phyloP scores from a whole-genome alignment of 2,113 vertebrate genomes.

The human (Homo sapiens) region DNA sequence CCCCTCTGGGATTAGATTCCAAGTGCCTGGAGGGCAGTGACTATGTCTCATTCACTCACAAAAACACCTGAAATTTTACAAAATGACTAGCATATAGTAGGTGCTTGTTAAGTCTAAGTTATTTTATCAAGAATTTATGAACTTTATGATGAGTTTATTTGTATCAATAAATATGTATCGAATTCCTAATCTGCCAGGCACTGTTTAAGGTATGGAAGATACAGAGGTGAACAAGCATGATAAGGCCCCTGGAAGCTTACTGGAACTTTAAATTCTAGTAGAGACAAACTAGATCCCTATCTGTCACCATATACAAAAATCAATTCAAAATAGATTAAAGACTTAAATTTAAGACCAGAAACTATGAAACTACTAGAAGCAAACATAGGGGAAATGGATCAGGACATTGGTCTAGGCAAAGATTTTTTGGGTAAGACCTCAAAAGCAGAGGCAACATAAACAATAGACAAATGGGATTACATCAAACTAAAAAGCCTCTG shows the following conservation, averaged over 20 bases:
- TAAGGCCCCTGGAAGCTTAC: no score
- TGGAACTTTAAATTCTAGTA: not conserved
- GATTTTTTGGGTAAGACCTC: not conserved
- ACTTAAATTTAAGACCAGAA: not conserved
- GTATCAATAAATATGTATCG: not conserved
- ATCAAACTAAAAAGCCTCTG: not conserved
- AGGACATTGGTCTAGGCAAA: not conserved
- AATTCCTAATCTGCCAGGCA: not conserved
- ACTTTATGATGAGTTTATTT: not conserved
- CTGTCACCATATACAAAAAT: not conserved
- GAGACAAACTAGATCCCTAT: not conserved
- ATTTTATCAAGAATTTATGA: not conserved
- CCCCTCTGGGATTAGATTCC: not conserved
- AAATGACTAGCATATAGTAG: not conserved
- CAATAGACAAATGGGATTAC: not conserved
- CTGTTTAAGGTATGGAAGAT: not conserved
- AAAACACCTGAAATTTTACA: not conserved
- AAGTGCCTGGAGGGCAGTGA: not conserved
- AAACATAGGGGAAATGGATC: not conserved
- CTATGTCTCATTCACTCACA: not conserved
- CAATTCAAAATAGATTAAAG: not conserved
- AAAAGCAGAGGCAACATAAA: not conserved
- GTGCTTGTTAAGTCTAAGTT: not conserved
- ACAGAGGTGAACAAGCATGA: not conserved
- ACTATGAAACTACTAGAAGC: not conserved